Evolutionary conservation across 2,888 invertebrate species (phyloP), one percentile per base, ranked within the genome.

Genomic region (Unio pictorum): DNA sequence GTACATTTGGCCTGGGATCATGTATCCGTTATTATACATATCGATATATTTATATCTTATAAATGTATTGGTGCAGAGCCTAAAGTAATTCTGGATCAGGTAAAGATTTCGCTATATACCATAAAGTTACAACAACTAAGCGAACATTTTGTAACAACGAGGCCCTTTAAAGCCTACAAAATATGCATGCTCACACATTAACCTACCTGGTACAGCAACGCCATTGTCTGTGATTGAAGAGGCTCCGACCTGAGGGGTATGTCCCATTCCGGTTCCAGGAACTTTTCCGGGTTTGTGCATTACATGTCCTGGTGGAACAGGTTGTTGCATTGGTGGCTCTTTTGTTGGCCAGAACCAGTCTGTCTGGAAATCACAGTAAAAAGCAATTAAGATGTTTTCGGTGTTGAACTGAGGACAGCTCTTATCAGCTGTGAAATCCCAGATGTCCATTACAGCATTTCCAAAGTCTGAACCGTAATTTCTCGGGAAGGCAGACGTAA

Each of bases 341-440:
- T 64, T 64, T 6, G 73, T 65, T 55, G 77, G 77, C 82, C 81
- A 81, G 17, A 78, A 73, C 79, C 80, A 81, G 45, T 77, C 76
- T 11, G 77, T 71, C 23, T 72, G 80, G 73, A 83, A 85, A 65
- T 86, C 86, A 71, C 86, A 86, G 72, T 84, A 84, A 68, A 85
- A 86, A 8, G 84, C 82, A 7, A 86, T 69, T 34, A 80, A 80
- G 45, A 86, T 80, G 56, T 77, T 78, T 23, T 81, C 75, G 6
- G 76, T 76, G 18, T 73, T 78, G 64, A 85, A 74, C 30, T 78
- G 72, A 0, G 86, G 86, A 67, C 83, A 83, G 6, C 73, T 66
- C 61, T 69, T 72, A 26, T 80, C 78, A 28, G 67, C 66, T 5
- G 66, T 72, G 64, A 84, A 84, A 64, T 84, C 80, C 78, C 82